Base-by-base conservation (phyloP, 2,888 invertebrate species). In the Volucella inflata region DNA sequence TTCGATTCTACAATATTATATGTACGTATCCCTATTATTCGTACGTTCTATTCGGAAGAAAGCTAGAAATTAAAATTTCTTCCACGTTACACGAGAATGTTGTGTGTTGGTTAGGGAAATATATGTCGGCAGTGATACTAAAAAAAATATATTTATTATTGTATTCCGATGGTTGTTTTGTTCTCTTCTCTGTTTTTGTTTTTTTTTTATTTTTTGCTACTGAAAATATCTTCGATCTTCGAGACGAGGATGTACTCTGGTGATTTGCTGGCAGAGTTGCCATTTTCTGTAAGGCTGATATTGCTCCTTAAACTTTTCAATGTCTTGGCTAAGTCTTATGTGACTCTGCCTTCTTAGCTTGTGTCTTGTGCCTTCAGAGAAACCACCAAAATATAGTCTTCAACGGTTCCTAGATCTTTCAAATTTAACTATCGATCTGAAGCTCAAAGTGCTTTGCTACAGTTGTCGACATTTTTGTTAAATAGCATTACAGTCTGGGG, bases 11-110 rank as follows among this genome's bases (percentile, higher is more conserved):
- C 21, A 21, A 21, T 21, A n/a, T n/a, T n/a, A n/a, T n/a, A n/a
- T n/a, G n/a, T n/a, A 21, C 30, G 6, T 6, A 30, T 30, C 30
- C 30, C 6, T 6, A 30, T 6, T 30, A 30, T 30, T 30, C 30
- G 30, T 30, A 30, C 6, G 30, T 6, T 30, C 30, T 6, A 30
- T 6, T 30, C 38, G 57, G 67, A 75, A 40, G 84, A 84, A 84
- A 84, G 84, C 75, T 71, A 51, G 55, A 75, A 80, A 84, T 80
- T 80, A 65, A 55, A 71, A 84, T 84, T 75, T 80, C 67, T 80
- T 71, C 75, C 80, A 80, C 80, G 84, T 84, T 60, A 60, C 53
- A 16, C 36, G 17, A 30, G 12, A 2, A 10, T 11, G 21, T 17
- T 16, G 17, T 11, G 17, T 2, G 11, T 10, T 10, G 10, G 60